Evolutionary conservation across 1,140 invertebrate genomes (phyloP).

Genomic region (Philaenus spumarius): DNA sequence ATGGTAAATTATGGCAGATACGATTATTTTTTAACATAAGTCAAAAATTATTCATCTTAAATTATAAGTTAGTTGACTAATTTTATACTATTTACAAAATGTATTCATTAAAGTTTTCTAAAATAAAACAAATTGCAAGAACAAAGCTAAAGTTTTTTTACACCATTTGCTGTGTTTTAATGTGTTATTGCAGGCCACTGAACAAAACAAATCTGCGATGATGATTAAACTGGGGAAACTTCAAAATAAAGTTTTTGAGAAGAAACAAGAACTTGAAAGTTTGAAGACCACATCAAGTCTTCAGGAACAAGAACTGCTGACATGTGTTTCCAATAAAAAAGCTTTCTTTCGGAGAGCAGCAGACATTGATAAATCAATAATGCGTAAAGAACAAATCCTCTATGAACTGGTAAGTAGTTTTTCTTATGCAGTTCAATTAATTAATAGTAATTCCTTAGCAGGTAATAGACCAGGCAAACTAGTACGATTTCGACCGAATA

Average conservation of each 20-base stretch:
- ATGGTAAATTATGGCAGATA: no score
- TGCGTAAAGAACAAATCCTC: constrained; percentile 37
- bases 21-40: no score
- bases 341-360: not conserved
- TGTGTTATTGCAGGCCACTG: constrained; percentile 5
- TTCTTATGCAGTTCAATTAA: no score
- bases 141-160: no score
- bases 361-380: constrained; percentile 33
- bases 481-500: no score
- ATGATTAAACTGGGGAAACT: constrained; percentile 1
- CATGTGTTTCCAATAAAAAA: not conserved
- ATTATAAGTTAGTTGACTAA: no score
- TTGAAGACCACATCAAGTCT: not conserved
- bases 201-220: not conserved
- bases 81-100: no score
- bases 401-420: constrained; percentile 33
- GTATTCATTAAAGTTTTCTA: no score
- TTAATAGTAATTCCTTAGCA: no score
- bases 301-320: not conserved
- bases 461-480: no score
- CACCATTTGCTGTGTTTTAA: constrained; percentile 12
- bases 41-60: no score
- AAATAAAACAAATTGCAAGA: no score
- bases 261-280: not conserved
- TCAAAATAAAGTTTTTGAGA: constrained; percentile 6